phyloP scores from a whole-genome alignment of 2,113 vertebrate species.

The Neoarius graeffei region DNA sequence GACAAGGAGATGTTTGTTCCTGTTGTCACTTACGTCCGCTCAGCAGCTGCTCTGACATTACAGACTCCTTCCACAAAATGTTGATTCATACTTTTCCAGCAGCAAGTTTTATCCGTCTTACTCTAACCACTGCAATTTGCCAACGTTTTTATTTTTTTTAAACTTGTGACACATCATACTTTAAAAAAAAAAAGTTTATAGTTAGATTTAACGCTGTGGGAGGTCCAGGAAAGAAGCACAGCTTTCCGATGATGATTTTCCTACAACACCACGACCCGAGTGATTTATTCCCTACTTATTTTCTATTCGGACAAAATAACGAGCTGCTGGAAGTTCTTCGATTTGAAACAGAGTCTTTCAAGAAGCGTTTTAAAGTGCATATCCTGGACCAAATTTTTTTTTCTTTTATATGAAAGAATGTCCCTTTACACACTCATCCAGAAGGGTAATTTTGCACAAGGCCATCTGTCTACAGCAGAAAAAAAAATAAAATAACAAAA shows the following conservation, averaged over 20 bases:
- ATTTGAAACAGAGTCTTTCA: too few species aligned
- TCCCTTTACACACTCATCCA: too few species aligned
- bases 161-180: too few species aligned
- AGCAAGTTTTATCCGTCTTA: background rate
- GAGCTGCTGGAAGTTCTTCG: too few species aligned
- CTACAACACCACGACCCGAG: background rate
- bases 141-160: too few species aligned
- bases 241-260: background rate
- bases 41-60: background rate
- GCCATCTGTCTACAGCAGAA: too few species aligned
- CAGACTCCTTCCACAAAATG: background rate
- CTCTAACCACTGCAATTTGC: too few species aligned
- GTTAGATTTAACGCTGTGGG: background rate
- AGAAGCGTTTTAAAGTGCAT: too few species aligned
- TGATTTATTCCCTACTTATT: background rate
- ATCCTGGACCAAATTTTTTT: too few species aligned
- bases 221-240: background rate
- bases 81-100: background rate
- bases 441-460: too few species aligned
- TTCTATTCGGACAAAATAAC: background rate
- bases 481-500: too few species aligned
- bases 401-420: too few species aligned
- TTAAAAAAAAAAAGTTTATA: background rate
- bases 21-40: background rate
- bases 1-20: background rate